Base-by-base conservation (phyloP, 2,113 vertebrate species). In the Montifringilla adamsi region DNA sequence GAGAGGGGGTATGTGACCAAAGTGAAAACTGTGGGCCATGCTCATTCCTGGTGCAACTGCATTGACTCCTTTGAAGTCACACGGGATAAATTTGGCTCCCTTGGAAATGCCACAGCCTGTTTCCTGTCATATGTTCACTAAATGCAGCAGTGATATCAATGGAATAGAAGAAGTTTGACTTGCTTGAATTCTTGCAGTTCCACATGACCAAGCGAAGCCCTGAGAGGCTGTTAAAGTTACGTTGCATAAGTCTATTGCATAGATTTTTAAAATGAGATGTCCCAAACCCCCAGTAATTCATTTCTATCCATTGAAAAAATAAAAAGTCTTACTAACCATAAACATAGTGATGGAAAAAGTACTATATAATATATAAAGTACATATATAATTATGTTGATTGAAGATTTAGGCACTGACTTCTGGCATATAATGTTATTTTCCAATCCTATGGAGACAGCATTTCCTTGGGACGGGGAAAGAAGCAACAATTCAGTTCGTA, bases 121-220 rank as follows among this genome's bases (percentile, higher is more conserved):
- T 95, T 96, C 92, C 79, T 95, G 90, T 95, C 90, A 95, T 90
- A 76, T 46, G 88, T 96, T 95, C 93, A 96, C 94, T 96, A 97
- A 96, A 97, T 95, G 76, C 80, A 96, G 95, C 86, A 28, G 60
- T 96, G 94, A 92, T 96, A 97, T 95, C 95, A 96, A 88, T 84
- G 88, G 80, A 93, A 81, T 86, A 86, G 67, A 85, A 93, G 59
- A 91, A 73, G 73, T 92, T 75, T 95, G 88, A 60, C 68, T 46
- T 75, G 13, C 24, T 90, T 93, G 60, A 88, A 89, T 94, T 91
- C 66, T 88, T 80, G 46, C 55, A 80, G 30, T 84, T 63, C 58
- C 72, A 9, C n/a, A 28, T 2, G n/a, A 91, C 50, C 50, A 66
- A 86, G 44, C 66, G 56, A 90, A 86, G 44, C 26, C 79, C 46